phyloP scores from a whole-genome alignment of 2,888 invertebrate genomes.

The Myopa testacea region DNA sequence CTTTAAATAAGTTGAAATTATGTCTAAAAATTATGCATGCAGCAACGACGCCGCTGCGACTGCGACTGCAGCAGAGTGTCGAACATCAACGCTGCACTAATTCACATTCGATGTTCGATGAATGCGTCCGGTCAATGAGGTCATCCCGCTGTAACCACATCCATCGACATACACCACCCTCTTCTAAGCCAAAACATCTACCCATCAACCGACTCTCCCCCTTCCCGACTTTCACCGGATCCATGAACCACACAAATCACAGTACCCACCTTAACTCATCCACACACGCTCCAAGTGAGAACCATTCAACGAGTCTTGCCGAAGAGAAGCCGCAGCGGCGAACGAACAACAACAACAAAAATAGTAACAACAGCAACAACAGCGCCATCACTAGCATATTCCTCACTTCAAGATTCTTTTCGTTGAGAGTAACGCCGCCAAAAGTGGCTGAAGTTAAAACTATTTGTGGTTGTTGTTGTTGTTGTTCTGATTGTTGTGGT shows the following conservation, averaged over 20 bases:
- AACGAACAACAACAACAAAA: background rate
- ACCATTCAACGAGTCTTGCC: too few relatives aligned
- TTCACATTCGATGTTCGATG: slow-evolving; percentile 69
- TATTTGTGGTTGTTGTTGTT: too few relatives aligned
- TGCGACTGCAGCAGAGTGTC: background rate
- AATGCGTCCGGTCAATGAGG: slow-evolving; percentile 69
- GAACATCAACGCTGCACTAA: slow-evolving; percentile 61
- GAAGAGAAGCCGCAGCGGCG: too few relatives aligned
- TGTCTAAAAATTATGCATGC: slow-evolving; percentile 47
- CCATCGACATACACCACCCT: background rate
- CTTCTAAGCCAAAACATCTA: background rate
- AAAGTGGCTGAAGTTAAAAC: background rate
- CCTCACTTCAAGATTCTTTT: background rate
- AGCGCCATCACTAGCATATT: background rate
- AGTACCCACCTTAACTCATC: too few relatives aligned
- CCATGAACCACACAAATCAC: too few relatives aligned
- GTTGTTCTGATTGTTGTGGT: too few relatives aligned
- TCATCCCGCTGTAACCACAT: slow-evolving; percentile 51
- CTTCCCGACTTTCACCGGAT: too few relatives aligned
- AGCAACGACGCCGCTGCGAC: slow-evolving; percentile 25
- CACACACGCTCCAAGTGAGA: too few relatives aligned
- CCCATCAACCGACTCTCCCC: background rate
- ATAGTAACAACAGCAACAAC: background rate
- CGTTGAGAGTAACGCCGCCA: background rate
- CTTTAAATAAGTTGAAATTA: slow-evolving; percentile 47